A percentile compares a stretch with the other conserved stretches of the same genome.
phyloP scores from a whole-genome alignment of 2,797 vertebrate genomes.

The Xerus rutilus region DNA sequence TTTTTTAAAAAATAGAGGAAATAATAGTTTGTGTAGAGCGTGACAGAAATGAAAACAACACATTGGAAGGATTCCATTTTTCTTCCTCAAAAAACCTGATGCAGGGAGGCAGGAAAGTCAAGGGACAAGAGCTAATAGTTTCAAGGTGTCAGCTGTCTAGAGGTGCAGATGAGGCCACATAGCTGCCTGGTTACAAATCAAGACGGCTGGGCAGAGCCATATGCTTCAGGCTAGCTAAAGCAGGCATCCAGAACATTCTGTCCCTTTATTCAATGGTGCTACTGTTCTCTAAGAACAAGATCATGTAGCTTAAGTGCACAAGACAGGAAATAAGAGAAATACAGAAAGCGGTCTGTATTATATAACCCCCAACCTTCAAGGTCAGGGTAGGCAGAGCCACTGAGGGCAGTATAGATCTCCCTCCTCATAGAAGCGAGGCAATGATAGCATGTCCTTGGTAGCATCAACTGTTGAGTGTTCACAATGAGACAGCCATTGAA shows the following conservation, averaged over 20 bases:
- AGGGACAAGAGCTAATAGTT: background rate
- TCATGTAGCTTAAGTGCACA: background rate
- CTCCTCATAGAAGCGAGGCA: background rate
- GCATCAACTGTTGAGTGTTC: background rate
- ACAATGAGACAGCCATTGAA: background rate
- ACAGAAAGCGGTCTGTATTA: background rate
- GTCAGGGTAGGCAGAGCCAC: slow-evolving; percentile 3
- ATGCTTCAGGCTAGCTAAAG: slow-evolving; percentile 44
- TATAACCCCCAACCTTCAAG: slow-evolving; percentile 11
- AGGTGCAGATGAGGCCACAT: background rate
- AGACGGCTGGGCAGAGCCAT: background rate
- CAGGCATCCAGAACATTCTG: slow-evolving; percentile 50
- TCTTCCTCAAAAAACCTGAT: slow-evolving; percentile 5
- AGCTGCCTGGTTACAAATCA: background rate
- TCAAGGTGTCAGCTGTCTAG: background rate
- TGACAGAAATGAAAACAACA: background rate
- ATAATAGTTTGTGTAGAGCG: background rate
- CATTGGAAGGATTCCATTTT: background rate
- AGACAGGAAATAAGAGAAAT: background rate
- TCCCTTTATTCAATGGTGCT: background rate
- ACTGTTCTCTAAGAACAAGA: slow-evolving; percentile 56
- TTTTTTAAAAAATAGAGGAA: background rate
- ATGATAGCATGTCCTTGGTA: too few species aligned
- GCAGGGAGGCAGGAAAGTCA: background rate
- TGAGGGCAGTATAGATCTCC: background rate